Evolutionary conservation across 2,113 vertebrate species (phyloP).

Genomic region (Dissostichus mawsoni): DNA sequence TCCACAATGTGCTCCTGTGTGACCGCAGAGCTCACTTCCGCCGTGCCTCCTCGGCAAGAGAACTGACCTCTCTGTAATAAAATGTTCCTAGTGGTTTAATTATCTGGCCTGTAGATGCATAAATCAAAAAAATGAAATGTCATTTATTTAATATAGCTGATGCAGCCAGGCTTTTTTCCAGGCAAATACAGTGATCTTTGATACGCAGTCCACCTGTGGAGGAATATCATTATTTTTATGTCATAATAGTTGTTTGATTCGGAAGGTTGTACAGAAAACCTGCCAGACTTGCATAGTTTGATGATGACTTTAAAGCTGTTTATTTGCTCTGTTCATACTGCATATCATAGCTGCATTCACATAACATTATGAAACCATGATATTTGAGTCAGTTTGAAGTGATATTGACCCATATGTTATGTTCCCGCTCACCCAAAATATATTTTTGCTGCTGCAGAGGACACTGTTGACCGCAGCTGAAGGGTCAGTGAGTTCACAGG

Average conservation of each 20-base stretch:
- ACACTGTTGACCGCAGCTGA: not conserved
- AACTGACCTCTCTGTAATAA: conserved; percentile 53
- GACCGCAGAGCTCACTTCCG: conserved; percentile 22
- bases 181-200: conserved; percentile 5
- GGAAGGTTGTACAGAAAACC: not conserved
- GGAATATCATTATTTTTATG: conserved; percentile 29
- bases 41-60: conserved; percentile 17
- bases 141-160: conserved; percentile 40
- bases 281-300: not conserved
- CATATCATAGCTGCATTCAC: not conserved
- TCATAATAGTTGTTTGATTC: not conserved
- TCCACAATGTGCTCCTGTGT: conserved; percentile 42
- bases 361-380: not conserved
- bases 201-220: conserved; percentile 4
- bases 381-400: not conserved
- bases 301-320: not conserved
- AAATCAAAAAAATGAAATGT: conserved; percentile 44
- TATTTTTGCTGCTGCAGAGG: not conserved
- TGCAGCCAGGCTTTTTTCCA: conserved; percentile 26
- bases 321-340: not conserved
- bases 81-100: conserved; percentile 60
- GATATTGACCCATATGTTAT: not conserved
- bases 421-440: not conserved
- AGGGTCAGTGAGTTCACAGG: conserved; percentile 14
- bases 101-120: conserved; percentile 48